phyloP scores from a whole-genome alignment of 2,113 vertebrate species.

The Pomatostomus ruficeps region DNA sequence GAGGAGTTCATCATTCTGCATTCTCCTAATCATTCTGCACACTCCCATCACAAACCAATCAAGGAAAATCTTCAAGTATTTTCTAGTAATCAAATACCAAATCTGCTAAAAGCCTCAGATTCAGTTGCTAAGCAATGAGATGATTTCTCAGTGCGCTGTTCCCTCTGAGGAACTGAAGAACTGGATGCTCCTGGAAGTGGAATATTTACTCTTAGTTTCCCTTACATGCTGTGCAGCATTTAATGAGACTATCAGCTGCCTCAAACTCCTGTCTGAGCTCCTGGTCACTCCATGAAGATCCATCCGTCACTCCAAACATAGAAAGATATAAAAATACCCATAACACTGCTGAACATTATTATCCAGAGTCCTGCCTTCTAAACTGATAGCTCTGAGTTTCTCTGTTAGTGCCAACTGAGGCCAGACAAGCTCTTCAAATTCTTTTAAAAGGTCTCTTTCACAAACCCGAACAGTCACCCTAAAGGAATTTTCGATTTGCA shows the following conservation, averaged over 20 bases:
- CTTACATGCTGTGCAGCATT: not conserved
- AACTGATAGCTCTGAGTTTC: not conserved
- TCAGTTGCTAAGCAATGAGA: conserved; percentile 9
- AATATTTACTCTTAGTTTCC: not conserved
- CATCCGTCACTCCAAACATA: not conserved
- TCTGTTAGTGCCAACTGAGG: not conserved
- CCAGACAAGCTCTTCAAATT: not conserved
- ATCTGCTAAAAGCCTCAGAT: not conserved
- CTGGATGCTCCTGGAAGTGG: not conserved
- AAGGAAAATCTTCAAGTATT: not conserved
- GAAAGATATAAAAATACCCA: not conserved
- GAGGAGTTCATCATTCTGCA: not conserved
- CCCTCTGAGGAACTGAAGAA: not conserved
- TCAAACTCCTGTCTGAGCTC: not conserved
- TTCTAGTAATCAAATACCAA: conserved; percentile 8
- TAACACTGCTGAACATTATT: not conserved
- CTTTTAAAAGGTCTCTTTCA: not conserved
- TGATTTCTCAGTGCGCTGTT: not conserved
- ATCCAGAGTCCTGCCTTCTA: not conserved
- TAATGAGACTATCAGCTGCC: not conserved
- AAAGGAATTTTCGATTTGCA: not conserved
- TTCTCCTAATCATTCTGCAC: not conserved
- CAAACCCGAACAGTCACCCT: not conserved
- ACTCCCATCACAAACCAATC: not conserved
- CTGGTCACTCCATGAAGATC: not conserved